Evolutionary conservation across 2,797 vertebrate genomes (phyloP).

Genomic region (Pitangus sulphuratus): DNA sequence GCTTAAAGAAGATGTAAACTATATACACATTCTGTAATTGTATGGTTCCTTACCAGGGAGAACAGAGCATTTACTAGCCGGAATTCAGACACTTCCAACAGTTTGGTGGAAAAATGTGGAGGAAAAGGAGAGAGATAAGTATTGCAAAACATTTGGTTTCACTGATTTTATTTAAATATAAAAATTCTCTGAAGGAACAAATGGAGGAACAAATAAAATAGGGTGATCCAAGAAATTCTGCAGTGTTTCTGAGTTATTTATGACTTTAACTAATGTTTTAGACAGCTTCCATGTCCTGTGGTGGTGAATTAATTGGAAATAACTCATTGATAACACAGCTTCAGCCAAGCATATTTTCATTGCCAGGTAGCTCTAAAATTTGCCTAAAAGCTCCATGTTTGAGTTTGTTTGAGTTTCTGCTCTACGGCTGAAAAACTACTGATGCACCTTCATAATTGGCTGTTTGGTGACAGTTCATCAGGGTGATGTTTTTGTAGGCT

Average conservation of each 20-base stretch:
- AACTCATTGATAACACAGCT: background rate
- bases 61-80: background rate
- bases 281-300: background rate
- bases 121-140: background rate
- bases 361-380: background rate
- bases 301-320: background rate
- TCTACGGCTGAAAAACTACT: background rate
- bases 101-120: background rate
- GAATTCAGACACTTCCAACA: background rate
- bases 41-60: background rate
- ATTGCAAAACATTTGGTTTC: background rate
- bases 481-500: background rate
- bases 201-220: background rate
- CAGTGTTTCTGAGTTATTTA: background rate
- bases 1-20: background rate
- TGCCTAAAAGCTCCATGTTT: background rate
- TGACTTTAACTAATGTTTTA: background rate
- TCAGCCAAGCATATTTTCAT: background rate
- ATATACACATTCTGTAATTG: background rate
- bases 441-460: accelerated
- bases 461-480: background rate
- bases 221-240: background rate
- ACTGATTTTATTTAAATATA: background rate
- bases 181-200: background rate
- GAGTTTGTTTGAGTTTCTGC: background rate